These are phyloP conservation scores for Spodoptera picta DNA, from an alignment of 2,888 invertebrate genomes.

Conservation along the genomic window DNA sequence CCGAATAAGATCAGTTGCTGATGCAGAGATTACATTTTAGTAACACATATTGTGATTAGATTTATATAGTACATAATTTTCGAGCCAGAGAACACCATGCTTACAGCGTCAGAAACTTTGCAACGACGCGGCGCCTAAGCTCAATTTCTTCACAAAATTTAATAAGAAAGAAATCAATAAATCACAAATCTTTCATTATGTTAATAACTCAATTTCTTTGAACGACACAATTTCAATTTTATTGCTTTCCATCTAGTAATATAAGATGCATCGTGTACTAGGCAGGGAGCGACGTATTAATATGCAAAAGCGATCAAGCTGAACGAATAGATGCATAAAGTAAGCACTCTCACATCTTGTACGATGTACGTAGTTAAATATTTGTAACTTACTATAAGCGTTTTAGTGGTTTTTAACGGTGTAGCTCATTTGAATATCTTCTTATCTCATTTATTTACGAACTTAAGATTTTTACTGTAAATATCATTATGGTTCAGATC, in stretches of 20 bases:
- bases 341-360: constrained; percentile 53
- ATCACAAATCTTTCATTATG: constrained; percentile 12
- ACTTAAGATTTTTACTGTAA: constrained; percentile 12
- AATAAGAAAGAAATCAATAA: constrained; percentile 9
- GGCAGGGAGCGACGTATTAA: constrained; percentile 64
- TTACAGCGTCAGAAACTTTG: no score
- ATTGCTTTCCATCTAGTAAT: constrained; percentile 11
- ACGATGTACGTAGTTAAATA: constrained; percentile 54
- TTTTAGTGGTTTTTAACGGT: constrained; percentile 48
- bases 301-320: constrained; percentile 75
- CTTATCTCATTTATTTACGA: constrained; percentile 17
- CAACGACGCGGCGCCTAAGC: no score
- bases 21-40: no score
- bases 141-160: constrained; percentile 2
- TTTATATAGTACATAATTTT: no score
- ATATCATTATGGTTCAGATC: no score
- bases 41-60: no score
- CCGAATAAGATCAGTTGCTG: no score
- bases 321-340: constrained; percentile 71
- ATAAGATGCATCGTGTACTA: constrained; percentile 41
- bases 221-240: constrained; percentile 24
- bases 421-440: constrained; percentile 43
- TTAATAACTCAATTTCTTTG: constrained; percentile 21
- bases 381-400: constrained; percentile 41
- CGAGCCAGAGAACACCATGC: no score